phyloP scores from a whole-genome alignment of 2,888 invertebrate species.

The Habroteleia sp. region DNA sequence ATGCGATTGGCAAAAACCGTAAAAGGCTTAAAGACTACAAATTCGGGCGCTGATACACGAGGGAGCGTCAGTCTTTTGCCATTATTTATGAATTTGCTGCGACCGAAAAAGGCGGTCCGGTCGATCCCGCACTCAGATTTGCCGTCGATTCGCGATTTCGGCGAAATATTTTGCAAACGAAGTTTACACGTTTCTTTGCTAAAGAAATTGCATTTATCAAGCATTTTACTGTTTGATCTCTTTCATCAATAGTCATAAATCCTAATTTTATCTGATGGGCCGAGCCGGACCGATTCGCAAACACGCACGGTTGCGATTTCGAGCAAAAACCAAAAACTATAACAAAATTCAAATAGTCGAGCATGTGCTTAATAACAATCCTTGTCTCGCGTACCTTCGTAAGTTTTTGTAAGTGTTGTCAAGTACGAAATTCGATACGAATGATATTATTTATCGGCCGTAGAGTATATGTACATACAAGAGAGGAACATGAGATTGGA shows the following conservation, averaged over 20 bases:
- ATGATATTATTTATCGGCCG: conserved; percentile 12
- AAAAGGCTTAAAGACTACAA: conserved; percentile 79
- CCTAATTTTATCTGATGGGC: conserved; percentile 42
- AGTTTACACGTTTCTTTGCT: conserved; percentile 64
- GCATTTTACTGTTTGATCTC: conserved; percentile 26
- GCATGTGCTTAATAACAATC: conserved; percentile 27
- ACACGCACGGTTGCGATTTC: conserved; percentile 14
- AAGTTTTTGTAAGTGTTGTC: conserved; percentile 4
- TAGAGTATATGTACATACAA: conserved; percentile 6
- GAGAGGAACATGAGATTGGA: conserved; percentile 14
- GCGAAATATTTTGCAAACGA: conserved; percentile 76
- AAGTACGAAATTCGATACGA: conserved; percentile 10
- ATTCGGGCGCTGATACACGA: conserved; percentile 73
- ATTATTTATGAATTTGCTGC: conserved; percentile 79
- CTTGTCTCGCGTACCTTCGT: conserved; percentile 21
- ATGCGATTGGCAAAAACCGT: conserved; percentile 73
- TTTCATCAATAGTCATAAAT: conserved; percentile 42
- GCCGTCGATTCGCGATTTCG: conserved; percentile 73
- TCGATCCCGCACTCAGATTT: conserved; percentile 67
- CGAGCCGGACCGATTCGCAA: no score
- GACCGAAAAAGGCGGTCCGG: conserved; percentile 71
- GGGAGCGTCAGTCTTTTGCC: conserved; percentile 72
- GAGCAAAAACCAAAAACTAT: background rate
- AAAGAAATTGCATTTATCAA: conserved; percentile 39
- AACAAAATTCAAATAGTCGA: background rate